A percentile compares a stretch with the other conserved stretches of the same genome.
phyloP scores from a whole-genome alignment of 2,113 vertebrate genomes.

The Silurus asotus region DNA sequence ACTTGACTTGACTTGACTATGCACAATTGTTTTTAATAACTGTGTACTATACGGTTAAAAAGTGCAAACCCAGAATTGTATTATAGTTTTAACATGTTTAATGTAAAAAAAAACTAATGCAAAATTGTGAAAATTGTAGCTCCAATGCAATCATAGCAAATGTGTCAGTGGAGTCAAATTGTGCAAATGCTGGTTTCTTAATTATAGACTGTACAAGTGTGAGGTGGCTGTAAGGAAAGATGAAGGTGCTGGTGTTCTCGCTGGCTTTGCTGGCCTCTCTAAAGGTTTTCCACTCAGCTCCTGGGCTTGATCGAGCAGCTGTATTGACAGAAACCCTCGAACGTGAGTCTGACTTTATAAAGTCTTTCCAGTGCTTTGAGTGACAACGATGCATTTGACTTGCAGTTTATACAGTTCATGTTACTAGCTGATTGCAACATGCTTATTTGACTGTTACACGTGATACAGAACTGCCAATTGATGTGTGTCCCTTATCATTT shows the following conservation, averaged over 20 bases:
- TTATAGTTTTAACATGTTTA: no score
- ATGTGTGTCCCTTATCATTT: conserved; percentile 25
- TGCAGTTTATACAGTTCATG: not conserved
- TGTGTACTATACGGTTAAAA: no score
- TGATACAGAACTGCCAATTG: not conserved
- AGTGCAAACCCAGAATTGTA: no score
- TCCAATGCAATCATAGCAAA: no score
- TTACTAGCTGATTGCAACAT: not conserved
- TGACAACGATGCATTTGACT: not conserved
- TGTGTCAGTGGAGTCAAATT: not conserved
- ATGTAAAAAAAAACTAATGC: no score
- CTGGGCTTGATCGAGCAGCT: conserved; percentile 44
- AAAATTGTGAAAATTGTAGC: no score
- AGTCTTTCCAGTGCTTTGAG: not conserved
- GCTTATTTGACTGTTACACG: not conserved
- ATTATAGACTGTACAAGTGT: not conserved
- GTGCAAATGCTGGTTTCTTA: not conserved
- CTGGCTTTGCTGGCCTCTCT: conserved; percentile 64
- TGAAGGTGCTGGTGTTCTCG: conserved; percentile 73
- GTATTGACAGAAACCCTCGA: conserved; percentile 71
- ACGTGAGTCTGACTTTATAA: conserved; percentile 63
- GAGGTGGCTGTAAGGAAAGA: conserved; percentile 57
- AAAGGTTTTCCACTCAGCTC: conserved; percentile 63
- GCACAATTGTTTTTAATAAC: no score
- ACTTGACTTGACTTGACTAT: no score